Percentiles rank a stretch among this genome's conserved stretches.
These are phyloP conservation scores for Chrysomallon squamiferum DNA, from an alignment of 1,140 invertebrate species.

Conservation along the genomic window DNA sequence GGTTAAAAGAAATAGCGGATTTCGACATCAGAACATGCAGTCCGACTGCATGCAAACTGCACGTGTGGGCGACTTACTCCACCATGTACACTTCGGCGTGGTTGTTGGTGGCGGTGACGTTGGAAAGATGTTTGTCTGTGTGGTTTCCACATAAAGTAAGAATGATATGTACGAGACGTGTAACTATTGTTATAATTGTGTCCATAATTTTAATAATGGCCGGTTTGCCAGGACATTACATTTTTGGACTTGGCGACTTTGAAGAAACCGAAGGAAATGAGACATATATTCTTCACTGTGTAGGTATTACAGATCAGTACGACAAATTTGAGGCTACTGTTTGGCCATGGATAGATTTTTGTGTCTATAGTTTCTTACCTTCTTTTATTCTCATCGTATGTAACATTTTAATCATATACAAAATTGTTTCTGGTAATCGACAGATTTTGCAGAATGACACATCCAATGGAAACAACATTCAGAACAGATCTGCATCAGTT, in stretches of 20 bases:
- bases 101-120: conserved; percentile 36
- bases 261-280: not conserved
- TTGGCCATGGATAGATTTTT: conserved; percentile 53
- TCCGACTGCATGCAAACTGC: conserved; percentile 26
- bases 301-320: not conserved
- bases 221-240: conserved; percentile 34
- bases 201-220: conserved; percentile 13
- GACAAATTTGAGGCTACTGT: conserved; percentile 16
- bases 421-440: conserved; percentile 6
- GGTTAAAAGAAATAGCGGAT: conserved; percentile 22
- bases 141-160: conserved; percentile 32
- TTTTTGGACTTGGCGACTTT: conserved; percentile 23
- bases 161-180: conserved; percentile 20
- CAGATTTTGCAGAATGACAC: conserved; percentile 7
- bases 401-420: conserved; percentile 37
- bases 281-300: not conserved
- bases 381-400: conserved; percentile 42
- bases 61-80: conserved; percentile 34
- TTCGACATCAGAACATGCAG: conserved; percentile 23
- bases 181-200: conserved; percentile 12
- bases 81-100: conserved; percentile 34
- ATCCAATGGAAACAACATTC: not conserved
- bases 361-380: conserved; percentile 42
- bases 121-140: conserved; percentile 38
- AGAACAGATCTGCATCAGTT: too few relatives aligned